Percentiles rank a stretch among this genome's conserved stretches.
Conservation (phyloP, 2,888 invertebrate species). For the Oscheius sp. region DNA sequence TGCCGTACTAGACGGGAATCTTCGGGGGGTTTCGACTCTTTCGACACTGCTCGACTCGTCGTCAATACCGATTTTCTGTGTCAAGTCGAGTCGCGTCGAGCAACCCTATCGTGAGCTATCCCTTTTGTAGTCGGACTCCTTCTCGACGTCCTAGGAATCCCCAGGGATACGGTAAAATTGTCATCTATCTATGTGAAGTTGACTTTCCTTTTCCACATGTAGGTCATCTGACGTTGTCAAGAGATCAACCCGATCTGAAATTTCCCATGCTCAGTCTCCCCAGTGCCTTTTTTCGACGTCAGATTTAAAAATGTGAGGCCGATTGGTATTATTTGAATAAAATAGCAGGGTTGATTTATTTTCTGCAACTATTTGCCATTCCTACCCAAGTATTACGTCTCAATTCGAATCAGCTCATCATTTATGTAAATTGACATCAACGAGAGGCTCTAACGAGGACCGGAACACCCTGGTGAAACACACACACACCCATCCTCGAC, state of each 20-base stretch:
- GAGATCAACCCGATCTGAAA: neutral
- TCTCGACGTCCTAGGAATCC: no score
- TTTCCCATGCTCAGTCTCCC: neutral
- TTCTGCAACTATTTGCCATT: neutral
- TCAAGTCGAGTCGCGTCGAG: no score
- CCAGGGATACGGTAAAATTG: no score
- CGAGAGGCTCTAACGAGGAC: neutral
- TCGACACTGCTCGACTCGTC: no score
- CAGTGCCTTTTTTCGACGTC: neutral
- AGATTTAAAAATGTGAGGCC: no score
- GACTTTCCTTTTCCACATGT: no score
- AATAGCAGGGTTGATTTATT: neutral
- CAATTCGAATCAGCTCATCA: neutral
- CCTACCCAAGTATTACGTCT: neutral
- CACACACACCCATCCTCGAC: neutral
- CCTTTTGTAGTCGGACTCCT: no score
- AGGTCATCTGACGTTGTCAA: neutral
- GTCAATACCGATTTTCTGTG: no score
- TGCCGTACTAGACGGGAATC: no score
- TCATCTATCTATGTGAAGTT: no score
- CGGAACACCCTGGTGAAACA: neutral
- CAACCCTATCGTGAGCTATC: no score
- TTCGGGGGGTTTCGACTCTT: no score
- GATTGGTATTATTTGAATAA: conserved; percentile 1
- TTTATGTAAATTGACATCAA: neutral